Base-by-base conservation (phyloP, 2,113 vertebrate species). In the Chlamydotis undulata region DNA sequence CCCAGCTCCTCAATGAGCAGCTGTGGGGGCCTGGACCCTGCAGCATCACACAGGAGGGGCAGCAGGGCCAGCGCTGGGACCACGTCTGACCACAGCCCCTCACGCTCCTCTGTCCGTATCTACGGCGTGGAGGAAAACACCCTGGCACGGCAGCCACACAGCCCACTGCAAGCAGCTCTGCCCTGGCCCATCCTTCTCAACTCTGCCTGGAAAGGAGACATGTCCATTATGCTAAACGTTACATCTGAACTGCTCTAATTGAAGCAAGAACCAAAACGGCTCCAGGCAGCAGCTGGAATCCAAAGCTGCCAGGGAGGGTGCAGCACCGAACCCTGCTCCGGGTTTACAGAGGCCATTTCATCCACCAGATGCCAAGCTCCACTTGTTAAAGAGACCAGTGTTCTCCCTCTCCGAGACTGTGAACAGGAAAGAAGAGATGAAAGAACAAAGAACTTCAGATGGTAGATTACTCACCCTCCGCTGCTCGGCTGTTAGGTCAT, bases 361-460 rank as follows among this genome's bases (percentile, higher is more conserved):
- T 6, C 79, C 74, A 80, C 33, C 74, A 76, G 71, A 87, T 68
- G 88, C 77, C 1, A 9, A 81, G 57, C 33, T 84, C 55, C 74
- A 49, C 57, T 83, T 0, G 0, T 19, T 78, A 25, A 50, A 90
- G 52, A 75, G 50, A 56, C 50, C 14, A 74, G 4, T 25, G 56
- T 41, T 89, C 47, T 81, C 49, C 29, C 83, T 75, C 59, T 68
- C n/a, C 1, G 57, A 73, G 53, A 50, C 70, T 2, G 8, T 4
- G 80, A 49, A 84, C 2, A 2, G 28, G 57, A 69, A 74, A 79
- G 69, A 78, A 39, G 77, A 75, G 83, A 86, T 29, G 61, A 91
- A 94, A 93, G 89, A 93, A 87, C 77, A 93, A 89, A 93, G 90
- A 79, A 55, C 49, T 96, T 94, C 91, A 93, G 77, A 89, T 6